A percentile compares a stretch with the other conserved stretches of the same genome.
These are phyloP conservation scores for Salmo trutta DNA, from an alignment of 2,797 vertebrate genomes.

Conservation along the genomic window DNA sequence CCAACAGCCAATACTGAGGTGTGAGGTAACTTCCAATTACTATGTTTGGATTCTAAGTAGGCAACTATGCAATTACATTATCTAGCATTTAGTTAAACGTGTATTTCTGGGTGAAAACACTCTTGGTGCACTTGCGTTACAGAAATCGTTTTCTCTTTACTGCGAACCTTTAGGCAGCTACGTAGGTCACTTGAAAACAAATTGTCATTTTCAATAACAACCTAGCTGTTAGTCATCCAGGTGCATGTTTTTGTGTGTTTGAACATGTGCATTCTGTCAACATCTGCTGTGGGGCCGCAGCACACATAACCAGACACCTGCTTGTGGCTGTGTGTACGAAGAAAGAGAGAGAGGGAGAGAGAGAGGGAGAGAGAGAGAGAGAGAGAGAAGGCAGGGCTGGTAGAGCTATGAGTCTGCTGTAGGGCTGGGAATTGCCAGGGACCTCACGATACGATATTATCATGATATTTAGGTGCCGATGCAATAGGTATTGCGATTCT, in stretches of 20 bases:
- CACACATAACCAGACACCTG: not conserved
- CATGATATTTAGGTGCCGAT: too few species aligned
- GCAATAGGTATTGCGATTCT: too few species aligned
- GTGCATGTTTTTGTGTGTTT: not conserved
- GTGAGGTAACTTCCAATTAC: not conserved
- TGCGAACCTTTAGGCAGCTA: not conserved
- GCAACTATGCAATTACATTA: not conserved
- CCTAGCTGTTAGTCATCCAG: not conserved
- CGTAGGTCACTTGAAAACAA: not conserved
- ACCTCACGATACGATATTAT: too few species aligned
- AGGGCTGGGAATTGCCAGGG: too few species aligned
- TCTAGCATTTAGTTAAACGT: not conserved
- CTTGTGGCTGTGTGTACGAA: not conserved
- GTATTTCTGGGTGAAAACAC: not conserved
- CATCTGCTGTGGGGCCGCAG: not conserved
- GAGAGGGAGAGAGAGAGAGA: too few species aligned
- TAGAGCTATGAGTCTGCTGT: not conserved
- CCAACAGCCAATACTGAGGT: not conserved
- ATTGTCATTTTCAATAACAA: not conserved
- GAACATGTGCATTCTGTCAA: slow-evolving; percentile 1
- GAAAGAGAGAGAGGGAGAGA: not conserved
- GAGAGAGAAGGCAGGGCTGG: not conserved
- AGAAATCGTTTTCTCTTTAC: not conserved
- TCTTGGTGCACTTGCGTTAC: not conserved
- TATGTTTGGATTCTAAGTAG: not conserved